Evolutionary conservation across 2,888 invertebrate genomes (phyloP), one percentile per base, ranked within the genome.

Genomic region (Drosophila falleni): DNA sequence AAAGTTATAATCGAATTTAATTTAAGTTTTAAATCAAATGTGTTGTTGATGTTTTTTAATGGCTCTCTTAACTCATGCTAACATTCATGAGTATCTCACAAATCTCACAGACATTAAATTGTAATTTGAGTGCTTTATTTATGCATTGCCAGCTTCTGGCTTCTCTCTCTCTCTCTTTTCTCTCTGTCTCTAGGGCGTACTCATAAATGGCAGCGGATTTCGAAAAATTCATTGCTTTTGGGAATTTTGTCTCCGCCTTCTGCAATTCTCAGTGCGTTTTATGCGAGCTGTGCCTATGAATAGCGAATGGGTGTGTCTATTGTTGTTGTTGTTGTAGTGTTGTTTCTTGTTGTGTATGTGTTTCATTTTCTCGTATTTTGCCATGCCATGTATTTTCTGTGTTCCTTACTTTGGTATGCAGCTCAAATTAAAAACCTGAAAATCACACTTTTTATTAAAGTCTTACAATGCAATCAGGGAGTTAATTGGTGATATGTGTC

Each of bases 1-100:
- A 79, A 80, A 77, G 74, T 80, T 80, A 70, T 66, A 78, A 80
- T 71, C 74, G 78, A 78, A 80, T 80, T 77, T 74, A 55, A 70
- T 74, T 74, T 50, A 80, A 74, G 70, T 80, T 78, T 70, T 64
- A 67, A 67, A 59, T 67, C 65, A 66, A 68, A 74, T 71, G 46
- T 49, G 59, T 51, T 61, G 44, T 54, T 59, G 19, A 51, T 60
- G 54, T 51, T 70, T 73, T 79, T 73, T 63, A 70, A 72, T 75
- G 60, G 54, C 47, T 29, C 15, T n/a, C 15, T 15, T 13, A 19
- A 23, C 19, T 35, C n/a, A 15, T 33, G 47, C 44, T 54, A 54
- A 33, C 29, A 56, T 46, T 46, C 37, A 10, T 4, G 23, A 33
- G 31, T 29, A 49, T 58, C 60, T 54, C 63, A 62, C 37, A 54